Evolutionary conservation across 2,888 invertebrate genomes (phyloP).

Genomic region (Artemia sp.): DNA sequence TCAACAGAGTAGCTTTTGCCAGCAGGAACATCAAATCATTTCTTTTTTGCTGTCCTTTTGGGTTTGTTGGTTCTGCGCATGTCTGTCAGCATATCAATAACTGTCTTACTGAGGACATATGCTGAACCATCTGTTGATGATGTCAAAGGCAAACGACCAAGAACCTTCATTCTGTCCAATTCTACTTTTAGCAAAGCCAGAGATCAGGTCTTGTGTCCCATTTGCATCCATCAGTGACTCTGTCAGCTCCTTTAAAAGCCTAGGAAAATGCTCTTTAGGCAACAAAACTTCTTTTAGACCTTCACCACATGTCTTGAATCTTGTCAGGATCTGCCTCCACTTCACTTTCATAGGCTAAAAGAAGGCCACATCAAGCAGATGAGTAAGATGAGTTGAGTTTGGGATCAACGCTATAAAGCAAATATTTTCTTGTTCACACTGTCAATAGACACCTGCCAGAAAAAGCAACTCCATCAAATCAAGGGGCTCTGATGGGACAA

Average conservation of each 20-base stretch:
- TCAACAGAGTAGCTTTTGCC: too few relatives aligned
- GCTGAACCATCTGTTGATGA: conserved; percentile 4
- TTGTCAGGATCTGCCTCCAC: background rate
- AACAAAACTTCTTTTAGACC: background rate
- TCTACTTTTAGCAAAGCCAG: conserved; percentile 7
- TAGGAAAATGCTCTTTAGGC: conserved; percentile 13
- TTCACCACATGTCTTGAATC: background rate
- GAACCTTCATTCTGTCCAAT: conserved; percentile 10
- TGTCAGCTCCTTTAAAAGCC: background rate
- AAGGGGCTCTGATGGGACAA: too few relatives aligned
- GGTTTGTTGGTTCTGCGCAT: too few relatives aligned
- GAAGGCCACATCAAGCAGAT: background rate
- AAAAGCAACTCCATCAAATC: too few relatives aligned
- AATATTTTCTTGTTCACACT: conserved; percentile 26
- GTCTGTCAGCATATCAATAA: too few relatives aligned
- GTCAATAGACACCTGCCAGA: conserved; percentile 8
- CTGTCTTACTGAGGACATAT: too few relatives aligned
- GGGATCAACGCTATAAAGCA: background rate
- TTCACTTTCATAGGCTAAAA: background rate
- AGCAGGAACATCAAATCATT: too few relatives aligned
- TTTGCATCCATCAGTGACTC: background rate
- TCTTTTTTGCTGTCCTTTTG: too few relatives aligned
- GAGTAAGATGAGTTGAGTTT: background rate
- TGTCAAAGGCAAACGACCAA: background rate
- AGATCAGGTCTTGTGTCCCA: conserved; percentile 7